Conservation (phyloP, 2,888 invertebrate genomes). For the Tachina grossa region DNA sequence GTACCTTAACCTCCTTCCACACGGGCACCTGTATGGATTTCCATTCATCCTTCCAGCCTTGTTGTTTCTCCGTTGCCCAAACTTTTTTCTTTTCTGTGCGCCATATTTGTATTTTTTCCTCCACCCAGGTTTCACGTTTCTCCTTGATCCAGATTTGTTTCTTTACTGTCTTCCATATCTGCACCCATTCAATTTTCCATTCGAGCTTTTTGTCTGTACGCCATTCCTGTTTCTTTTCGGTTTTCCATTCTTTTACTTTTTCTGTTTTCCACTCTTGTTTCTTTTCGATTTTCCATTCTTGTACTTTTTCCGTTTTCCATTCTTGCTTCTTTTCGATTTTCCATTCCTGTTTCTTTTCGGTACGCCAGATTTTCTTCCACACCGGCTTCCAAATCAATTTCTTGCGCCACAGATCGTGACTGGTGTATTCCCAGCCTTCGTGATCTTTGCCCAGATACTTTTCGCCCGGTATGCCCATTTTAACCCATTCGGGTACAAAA, state of each 20-base stretch:
- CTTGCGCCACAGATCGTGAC: slow-evolving; percentile 93
- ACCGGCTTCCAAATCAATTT: slow-evolving; percentile 87
- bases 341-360: slow-evolving; percentile 90
- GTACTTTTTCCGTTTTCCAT: slow-evolving; percentile 85
- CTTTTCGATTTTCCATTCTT: slow-evolving; percentile 90
- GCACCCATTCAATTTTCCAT: slow-evolving; percentile 85
- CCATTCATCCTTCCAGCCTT: slow-evolving; percentile 88
- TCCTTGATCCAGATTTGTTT: slow-evolving; percentile 92
- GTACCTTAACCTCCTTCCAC: slow-evolving; percentile 87
- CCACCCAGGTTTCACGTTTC: slow-evolving; percentile 89
- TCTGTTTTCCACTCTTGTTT: slow-evolving; percentile 91
- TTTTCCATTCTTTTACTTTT: slow-evolving; percentile 89
- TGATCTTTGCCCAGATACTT: slow-evolving; percentile 92
- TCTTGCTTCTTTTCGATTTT: slow-evolving; percentile 88
- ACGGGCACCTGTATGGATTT: slow-evolving; percentile 89
- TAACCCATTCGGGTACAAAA: slow-evolving; percentile 86
- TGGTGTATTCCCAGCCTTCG: slow-evolving; percentile 92
- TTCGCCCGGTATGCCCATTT: slow-evolving; percentile 89
- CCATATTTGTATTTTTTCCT: slow-evolving; percentile 88
- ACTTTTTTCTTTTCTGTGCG: slow-evolving; percentile 85
- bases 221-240: slow-evolving; percentile 89
- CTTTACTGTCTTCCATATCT: slow-evolving; percentile 90
- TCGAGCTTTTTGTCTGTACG: slow-evolving; percentile 87
- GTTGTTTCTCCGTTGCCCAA: slow-evolving; percentile 87
- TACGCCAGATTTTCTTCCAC: slow-evolving; percentile 91